Base-by-base conservation (phyloP, 2,113 vertebrate genomes). In the Rhizomys pruinosus region DNA sequence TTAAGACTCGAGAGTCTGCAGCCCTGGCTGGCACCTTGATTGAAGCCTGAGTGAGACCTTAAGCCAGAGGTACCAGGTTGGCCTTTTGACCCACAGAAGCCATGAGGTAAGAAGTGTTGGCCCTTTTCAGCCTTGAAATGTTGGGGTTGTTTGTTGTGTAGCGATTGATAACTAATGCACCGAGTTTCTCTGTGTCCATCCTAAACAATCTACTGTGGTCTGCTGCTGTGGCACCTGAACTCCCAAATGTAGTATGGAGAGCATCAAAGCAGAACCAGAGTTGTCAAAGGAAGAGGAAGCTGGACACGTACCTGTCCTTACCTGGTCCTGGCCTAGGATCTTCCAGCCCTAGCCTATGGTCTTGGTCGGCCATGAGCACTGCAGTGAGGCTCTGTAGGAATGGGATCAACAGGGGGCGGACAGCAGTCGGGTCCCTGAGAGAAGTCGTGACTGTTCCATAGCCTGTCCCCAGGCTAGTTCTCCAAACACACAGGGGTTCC, bases 401-500 rank as follows among this genome's bases (percentile, higher is more conserved):
- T 0, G 98, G 98, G 95, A 99, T 96, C 93, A 99, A 95, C 39
- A 97, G 97, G 15, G 97, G 98, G 57, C 98, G 98, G 88, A 98
- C 93, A 74, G 97, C 32, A 39, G 94, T 93, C 57, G 55, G 37
- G 0, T 95, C 71, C 25, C 97, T 91, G 0, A 78, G 74, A 37
- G 95, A 93, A 15, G 29, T 19, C 6, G 57, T 92, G 0, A 76
- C 87, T 23, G 57, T 90, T 42, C 94, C 93, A 22, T 95, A 92
- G 87, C 68, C 96, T 94, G 52, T 89, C 66, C 89, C 97, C 90
- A 10, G 98, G 97, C 11, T 98, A 98, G 87, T 98, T 99, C 69
- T 97, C 98, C 95, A 98, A 99, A 96, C 98, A 98, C 73, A 97
- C 98, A 0, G 92, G 92, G 8, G 95, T 96, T 32, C 98, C 98